These are phyloP conservation scores for Acanthaster planci DNA, from an alignment of 35 echinoderm and acorn worm genomes.

Conservation along the genomic window DNA sequence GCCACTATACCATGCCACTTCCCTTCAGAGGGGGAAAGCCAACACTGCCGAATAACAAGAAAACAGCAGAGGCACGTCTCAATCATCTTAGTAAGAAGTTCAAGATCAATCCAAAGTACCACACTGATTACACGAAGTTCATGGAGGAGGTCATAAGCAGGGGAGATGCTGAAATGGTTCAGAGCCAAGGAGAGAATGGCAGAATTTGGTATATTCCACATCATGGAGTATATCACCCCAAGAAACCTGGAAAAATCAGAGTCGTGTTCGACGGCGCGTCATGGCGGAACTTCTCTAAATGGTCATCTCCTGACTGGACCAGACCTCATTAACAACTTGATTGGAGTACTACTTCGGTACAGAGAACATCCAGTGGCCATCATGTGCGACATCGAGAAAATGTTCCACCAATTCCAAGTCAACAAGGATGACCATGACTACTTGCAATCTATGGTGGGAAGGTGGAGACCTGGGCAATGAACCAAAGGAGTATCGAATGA, in stretches of 20 bases:
- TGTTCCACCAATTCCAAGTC: slow-evolving; percentile 42
- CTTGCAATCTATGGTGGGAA: slow-evolving; percentile 63
- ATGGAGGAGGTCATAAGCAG: slow-evolving; percentile 33
- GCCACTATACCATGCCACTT: no score
- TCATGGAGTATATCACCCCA: slow-evolving; percentile 73
- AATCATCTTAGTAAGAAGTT: no score
- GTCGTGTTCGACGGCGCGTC: no score
- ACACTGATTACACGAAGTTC: slow-evolving; percentile 13
- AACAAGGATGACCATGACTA: slow-evolving; percentile 45
- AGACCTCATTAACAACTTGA: background rate
- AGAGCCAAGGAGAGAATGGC: slow-evolving; percentile 39
- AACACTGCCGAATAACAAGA: slow-evolving; percentile 49
- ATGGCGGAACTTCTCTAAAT: background rate
- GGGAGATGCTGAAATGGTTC: no score
- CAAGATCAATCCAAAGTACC: slow-evolving; percentile 26
- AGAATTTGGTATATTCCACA: slow-evolving; percentile 43
- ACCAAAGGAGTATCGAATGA: slow-evolving; percentile 66
- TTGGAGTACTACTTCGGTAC: background rate
- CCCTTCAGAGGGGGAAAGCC: no score
- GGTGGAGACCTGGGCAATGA: slow-evolving; percentile 25
- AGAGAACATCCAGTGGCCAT: background rate
- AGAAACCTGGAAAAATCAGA: no score
- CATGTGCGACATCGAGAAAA: slow-evolving; percentile 20
- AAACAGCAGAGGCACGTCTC: no score
- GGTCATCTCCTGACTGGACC: background rate